These are phyloP conservation scores for Panthera uncia DNA, from an alignment of 2,113 vertebrate species.

Conservation along the genomic window DNA sequence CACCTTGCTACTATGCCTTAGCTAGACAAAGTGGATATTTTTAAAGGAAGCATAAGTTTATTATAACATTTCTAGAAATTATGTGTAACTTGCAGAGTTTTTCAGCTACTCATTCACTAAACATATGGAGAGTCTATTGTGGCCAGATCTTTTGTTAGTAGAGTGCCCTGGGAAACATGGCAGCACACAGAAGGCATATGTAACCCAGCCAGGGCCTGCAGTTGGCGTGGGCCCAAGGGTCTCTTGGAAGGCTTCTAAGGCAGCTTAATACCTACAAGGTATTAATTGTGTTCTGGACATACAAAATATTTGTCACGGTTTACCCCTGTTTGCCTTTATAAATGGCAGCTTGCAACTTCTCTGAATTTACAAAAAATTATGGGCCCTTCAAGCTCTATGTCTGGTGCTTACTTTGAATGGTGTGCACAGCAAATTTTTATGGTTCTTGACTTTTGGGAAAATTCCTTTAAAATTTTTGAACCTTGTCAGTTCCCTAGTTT, in stretches of 20 bases:
- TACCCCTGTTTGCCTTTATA: not conserved
- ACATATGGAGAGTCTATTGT: not conserved
- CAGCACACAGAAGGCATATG: not conserved
- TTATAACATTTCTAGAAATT: conserved; percentile 51
- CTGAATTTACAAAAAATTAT: conserved; percentile 35
- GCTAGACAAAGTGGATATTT: not conserved
- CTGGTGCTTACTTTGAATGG: conserved; percentile 61
- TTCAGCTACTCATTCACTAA: not conserved
- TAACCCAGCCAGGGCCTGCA: not conserved
- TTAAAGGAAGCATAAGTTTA: not conserved
- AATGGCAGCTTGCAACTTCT: not conserved
- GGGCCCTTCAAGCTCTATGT: not conserved
- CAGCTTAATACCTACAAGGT: not conserved
- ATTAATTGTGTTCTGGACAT: conserved; percentile 19
- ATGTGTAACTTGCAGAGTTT: not conserved
- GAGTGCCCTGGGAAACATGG: not conserved
- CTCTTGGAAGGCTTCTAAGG: not conserved
- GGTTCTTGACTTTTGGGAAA: conserved; percentile 57
- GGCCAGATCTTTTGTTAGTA: not conserved
- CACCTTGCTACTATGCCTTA: not conserved
- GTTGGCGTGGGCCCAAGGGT: not conserved
- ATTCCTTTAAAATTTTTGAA: conserved; percentile 54
- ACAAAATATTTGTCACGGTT: conserved; percentile 2
- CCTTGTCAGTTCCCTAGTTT: conserved; percentile 53
- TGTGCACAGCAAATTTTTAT: not conserved